Base-by-base conservation (phyloP, 2,797 vertebrate species). In the Betta splendens region DNA sequence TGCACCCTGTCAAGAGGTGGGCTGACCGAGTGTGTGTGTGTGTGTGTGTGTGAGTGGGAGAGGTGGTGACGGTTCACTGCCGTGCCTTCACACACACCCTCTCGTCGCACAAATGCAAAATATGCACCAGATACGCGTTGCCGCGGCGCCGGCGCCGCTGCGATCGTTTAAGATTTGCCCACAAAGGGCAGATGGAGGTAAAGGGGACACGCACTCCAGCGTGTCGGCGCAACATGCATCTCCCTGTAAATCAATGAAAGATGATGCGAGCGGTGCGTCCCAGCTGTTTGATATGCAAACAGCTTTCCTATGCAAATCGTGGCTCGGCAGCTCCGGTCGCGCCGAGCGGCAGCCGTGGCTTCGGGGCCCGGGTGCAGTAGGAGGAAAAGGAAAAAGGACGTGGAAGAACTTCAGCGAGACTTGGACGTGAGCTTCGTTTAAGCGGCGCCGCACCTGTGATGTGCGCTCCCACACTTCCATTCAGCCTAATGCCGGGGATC, bases 281-380 rank as follows among this genome's bases (percentile, higher is more conserved):
- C 81, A 77, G 83, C 84, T 87, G 87, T 80, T 90, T 90, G 79
- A 89, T 85, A 90, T 87, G 88, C 85, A 90, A 89, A 90, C 70
- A 46, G 73, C 66, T 84, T 87, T 85, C 79, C 81, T 77, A 85
- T 87, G 86, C 82, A 89, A 88, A 87, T 85, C 11, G 10, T 31
- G 40, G 33, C 66, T 37, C 57, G 47, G 75, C 71, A 61, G 71
- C 66, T 58, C 69, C 63, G 58, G 62, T 75, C 65, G 70, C 62
- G 63, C 51, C 18, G 61, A 62, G 69, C 38, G 18, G 31, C 37
- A 61, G 48, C n/a, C 53, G 59, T 35, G 54, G 40, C 32, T 61
- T 46, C 32, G 9, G 58, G 69, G 82, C 75, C 71, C 79, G 84
- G 79, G 84, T 84, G 69, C 35, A 7, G 43, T 42, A 1, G 9